Evolutionary conservation across 2,797 vertebrate genomes (phyloP).

Genomic region (Rhincodon typus): DNA sequence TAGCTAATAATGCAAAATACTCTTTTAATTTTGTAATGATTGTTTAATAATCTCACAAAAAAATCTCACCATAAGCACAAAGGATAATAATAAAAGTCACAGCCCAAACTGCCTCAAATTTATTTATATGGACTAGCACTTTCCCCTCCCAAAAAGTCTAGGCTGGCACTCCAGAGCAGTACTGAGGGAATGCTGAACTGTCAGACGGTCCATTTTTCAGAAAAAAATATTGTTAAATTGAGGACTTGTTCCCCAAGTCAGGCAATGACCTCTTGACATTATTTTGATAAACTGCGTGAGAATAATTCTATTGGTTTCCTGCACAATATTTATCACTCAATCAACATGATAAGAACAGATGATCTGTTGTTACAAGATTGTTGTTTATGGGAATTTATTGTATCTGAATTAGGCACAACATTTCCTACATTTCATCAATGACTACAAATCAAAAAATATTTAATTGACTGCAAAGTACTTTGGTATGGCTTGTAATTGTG

Average conservation of each 20-base stretch:
- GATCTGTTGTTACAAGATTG: background rate
- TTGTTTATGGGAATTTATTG: background rate
- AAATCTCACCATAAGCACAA: background rate
- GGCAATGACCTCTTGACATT: background rate
- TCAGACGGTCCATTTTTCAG: too few relatives aligned
- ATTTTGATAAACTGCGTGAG: background rate
- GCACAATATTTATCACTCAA: too few relatives aligned
- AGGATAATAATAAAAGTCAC: background rate
- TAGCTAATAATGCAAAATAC: background rate
- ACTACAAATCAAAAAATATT: background rate
- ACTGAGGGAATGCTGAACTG: background rate
- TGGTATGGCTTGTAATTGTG: background rate
- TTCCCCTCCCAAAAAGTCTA: background rate
- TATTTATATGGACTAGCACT: background rate
- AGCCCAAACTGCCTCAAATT: background rate
- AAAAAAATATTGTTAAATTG: background rate
- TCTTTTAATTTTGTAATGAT: background rate
- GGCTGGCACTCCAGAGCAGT: background rate
- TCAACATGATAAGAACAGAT: background rate
- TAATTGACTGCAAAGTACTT: background rate
- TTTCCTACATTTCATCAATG: background rate
- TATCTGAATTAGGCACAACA: background rate
- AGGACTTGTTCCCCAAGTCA: background rate
- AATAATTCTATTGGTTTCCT: background rate
- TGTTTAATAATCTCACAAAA: background rate